These are phyloP conservation scores for Toxostoma redivivum DNA, from an alignment of 2,113 vertebrate genomes.

Conservation along the genomic window DNA sequence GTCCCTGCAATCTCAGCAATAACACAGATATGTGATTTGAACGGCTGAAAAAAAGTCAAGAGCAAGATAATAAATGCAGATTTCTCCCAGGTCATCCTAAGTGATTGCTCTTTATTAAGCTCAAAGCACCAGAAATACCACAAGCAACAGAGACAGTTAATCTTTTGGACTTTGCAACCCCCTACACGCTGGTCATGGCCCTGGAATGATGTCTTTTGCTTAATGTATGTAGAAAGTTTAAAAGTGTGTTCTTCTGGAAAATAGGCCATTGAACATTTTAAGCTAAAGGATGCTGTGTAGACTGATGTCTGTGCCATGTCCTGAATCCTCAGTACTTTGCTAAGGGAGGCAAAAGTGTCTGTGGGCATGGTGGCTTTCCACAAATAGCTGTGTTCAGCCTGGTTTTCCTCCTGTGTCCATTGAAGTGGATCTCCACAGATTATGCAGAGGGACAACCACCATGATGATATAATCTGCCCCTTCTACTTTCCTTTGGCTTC, in stretches of 20 bases:
- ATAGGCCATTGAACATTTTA: background rate
- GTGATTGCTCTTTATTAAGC: background rate
- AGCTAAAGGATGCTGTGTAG: rapidly evolving
- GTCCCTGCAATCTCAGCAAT: background rate
- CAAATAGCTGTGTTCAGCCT: background rate
- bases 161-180: background rate
- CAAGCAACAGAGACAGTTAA: background rate
- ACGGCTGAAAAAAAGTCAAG: background rate
- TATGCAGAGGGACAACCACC: background rate
- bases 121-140: background rate
- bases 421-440: background rate
- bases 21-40: background rate
- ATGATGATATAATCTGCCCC: background rate
- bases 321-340: background rate
- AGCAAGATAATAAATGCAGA: background rate
- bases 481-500: background rate
- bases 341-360: background rate
- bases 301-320: background rate
- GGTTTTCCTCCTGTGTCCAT: background rate
- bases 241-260: background rate
- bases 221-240: background rate
- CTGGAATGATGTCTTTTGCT: background rate
- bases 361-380: background rate
- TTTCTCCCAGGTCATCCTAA: background rate
- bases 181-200: rapidly evolving